These are phyloP conservation scores for Cinara cedri DNA, from an alignment of 2,888 invertebrate genomes.

Conservation along the genomic window DNA sequence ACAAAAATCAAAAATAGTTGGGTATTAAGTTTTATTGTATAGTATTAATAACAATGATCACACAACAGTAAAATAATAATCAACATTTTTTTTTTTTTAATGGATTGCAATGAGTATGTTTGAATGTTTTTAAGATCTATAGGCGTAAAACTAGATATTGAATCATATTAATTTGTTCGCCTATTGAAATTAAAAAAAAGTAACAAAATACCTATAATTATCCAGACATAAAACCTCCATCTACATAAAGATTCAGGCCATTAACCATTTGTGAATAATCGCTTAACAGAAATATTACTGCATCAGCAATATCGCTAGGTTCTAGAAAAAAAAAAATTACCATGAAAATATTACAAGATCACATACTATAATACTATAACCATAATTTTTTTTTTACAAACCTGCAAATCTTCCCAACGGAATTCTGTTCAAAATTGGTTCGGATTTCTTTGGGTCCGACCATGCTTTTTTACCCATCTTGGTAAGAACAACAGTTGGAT, in stretches of 20 bases:
- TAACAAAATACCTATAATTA: background rate
- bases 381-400: slow-evolving; percentile 62
- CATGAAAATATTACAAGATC: too few species aligned
- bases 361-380: background rate
- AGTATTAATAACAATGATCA: too few species aligned
- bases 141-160: too few species aligned
- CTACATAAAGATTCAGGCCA: slow-evolving; percentile 78
- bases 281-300: slow-evolving; percentile 79
- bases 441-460: slow-evolving; percentile 78
- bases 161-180: too few species aligned
- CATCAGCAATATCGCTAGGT: slow-evolving; percentile 80
- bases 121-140: too few species aligned
- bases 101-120: too few species aligned
- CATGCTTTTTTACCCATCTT: slow-evolving; percentile 86
- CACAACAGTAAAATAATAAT: too few species aligned
- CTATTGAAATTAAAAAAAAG: background rate
- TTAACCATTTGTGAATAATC: slow-evolving; percentile 81
- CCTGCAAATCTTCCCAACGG: slow-evolving; percentile 80
- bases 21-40: too few species aligned
- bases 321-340: slow-evolving; percentile 68
- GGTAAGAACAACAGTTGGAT: slow-evolving; percentile 92
- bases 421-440: slow-evolving; percentile 77
- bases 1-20: too few species aligned
- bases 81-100: too few species aligned
- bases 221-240: slow-evolving; percentile 72